Evolutionary conservation across 1,140 invertebrate genomes (phyloP).

Genomic region (Drosophila setifemur): DNA sequence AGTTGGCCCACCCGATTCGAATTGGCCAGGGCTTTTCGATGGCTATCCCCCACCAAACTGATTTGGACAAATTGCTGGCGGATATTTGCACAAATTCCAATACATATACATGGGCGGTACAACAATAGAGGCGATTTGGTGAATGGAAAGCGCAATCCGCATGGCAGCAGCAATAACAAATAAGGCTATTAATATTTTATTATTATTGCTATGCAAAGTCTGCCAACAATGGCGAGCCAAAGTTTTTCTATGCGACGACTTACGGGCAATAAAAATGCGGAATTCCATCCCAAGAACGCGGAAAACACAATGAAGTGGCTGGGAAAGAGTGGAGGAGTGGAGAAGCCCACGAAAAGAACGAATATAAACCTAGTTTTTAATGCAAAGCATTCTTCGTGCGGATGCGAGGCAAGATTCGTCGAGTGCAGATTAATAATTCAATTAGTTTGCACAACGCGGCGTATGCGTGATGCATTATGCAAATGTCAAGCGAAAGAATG

Average conservation of each 20-base stretch:
- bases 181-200: slow-evolving; percentile 77
- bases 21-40: slow-evolving; percentile 48
- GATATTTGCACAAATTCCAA: slow-evolving; percentile 67
- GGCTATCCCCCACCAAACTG: slow-evolving; percentile 24
- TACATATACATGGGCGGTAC: not conserved
- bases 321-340: not conserved
- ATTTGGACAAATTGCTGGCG: slow-evolving; percentile 58
- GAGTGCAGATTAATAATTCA: slow-evolving; percentile 73
- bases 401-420: slow-evolving; percentile 38
- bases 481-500: not conserved
- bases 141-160: slow-evolving; percentile 20
- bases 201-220: slow-evolving; percentile 69
- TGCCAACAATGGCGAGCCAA: slow-evolving; percentile 55
- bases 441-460: slow-evolving; percentile 64
- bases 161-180: slow-evolving; percentile 51
- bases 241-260: slow-evolving; percentile 43
- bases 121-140: slow-evolving; percentile 33
- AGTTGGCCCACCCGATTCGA: slow-evolving; percentile 8
- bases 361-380: slow-evolving; percentile 18
- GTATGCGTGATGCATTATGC: slow-evolving; percentile 60
- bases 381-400: slow-evolving; percentile 15
- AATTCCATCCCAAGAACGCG: slow-evolving; percentile 48
- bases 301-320: slow-evolving; percentile 39
- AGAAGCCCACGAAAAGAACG: not conserved
- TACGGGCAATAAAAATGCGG: slow-evolving; percentile 56